A percentile compares a stretch with the other conserved stretches of the same genome.
Evolutionary conservation across 2,888 invertebrate species (phyloP).

Genomic region (Liposcelis brunnea): DNA sequence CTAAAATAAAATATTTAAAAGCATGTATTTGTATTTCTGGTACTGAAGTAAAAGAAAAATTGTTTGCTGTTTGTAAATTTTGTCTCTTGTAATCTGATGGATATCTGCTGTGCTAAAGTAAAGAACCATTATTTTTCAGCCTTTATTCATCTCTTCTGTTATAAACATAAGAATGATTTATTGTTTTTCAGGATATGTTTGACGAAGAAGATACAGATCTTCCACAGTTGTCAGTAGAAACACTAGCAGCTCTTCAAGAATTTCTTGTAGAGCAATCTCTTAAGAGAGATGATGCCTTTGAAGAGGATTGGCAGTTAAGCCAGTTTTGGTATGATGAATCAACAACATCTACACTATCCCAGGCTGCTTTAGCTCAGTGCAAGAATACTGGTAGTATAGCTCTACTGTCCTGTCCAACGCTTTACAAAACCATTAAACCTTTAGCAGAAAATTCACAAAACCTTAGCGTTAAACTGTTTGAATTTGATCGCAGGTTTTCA

Average conservation of each 20-base stretch:
- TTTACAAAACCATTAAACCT: constrained; percentile 36
- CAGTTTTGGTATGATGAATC: constrained; percentile 91
- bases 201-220: background rate
- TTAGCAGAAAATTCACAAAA: no score
- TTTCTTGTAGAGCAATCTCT: background rate
- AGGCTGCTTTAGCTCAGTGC: constrained; percentile 38
- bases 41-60: no score
- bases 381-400: constrained; percentile 45
- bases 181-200: background rate
- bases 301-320: constrained; percentile 56
- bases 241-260: constrained; percentile 1
- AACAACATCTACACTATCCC: constrained; percentile 57
- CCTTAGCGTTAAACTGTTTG: constrained; percentile 56
- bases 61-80: no score
- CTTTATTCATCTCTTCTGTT: no score
- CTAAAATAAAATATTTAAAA: no score
- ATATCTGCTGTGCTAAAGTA: no score
- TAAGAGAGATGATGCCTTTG: background rate
- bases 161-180: no score
- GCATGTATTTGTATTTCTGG: no score
- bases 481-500: constrained; percentile 72
- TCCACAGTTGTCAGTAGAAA: background rate
- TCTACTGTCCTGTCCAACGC: constrained; percentile 73
- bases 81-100: no score
- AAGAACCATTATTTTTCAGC: no score